Conservation (phyloP, 2,113 vertebrate genomes). For the Mustelus asterias region DNA sequence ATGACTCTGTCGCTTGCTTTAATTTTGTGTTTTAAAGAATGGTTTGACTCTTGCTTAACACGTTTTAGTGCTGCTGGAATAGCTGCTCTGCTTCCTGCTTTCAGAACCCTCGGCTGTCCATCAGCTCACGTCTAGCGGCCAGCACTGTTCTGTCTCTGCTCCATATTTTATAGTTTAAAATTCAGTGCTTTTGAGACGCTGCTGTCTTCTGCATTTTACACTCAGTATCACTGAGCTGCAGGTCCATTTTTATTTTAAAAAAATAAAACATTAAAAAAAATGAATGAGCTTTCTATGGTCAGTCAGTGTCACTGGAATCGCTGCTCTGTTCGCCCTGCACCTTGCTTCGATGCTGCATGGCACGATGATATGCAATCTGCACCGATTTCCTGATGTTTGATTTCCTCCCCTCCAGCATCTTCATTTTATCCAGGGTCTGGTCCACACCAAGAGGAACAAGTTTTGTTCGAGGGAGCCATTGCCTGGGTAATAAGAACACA, state of each 20-base stretch:
- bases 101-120: constrained; percentile 25
- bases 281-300: constrained; percentile 41
- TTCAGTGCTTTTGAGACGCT: constrained; percentile 36
- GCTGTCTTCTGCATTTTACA: constrained; percentile 35
- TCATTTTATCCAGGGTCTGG: constrained; percentile 95
- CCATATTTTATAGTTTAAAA: constrained; percentile 29
- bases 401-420: constrained; percentile 95
- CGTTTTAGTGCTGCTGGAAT: constrained; percentile 3
- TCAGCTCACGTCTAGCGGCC: constrained; percentile 5
- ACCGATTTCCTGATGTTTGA: constrained; percentile 98
- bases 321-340: constrained; percentile 97
- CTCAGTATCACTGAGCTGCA: constrained; percentile 30
- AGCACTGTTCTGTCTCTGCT: constrained; percentile 32
- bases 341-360: constrained; percentile 97
- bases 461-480: constrained; percentile 95
- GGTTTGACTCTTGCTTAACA: constrained; percentile 3
- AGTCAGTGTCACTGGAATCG: constrained; percentile 91
- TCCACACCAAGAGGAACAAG: constrained; percentile 92
- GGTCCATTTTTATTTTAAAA: constrained; percentile 28
- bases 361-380: constrained; percentile 92
- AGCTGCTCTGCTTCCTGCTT: constrained; percentile 31
- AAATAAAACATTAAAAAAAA: constrained; percentile 26
- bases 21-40: constrained; percentile 25
- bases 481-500: constrained; percentile 58
- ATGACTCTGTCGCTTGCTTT: constrained; percentile 17